These are phyloP conservation scores for Lophotriccus pileatus DNA, from an alignment of 2,797 vertebrate genomes.

Conservation along the genomic window DNA sequence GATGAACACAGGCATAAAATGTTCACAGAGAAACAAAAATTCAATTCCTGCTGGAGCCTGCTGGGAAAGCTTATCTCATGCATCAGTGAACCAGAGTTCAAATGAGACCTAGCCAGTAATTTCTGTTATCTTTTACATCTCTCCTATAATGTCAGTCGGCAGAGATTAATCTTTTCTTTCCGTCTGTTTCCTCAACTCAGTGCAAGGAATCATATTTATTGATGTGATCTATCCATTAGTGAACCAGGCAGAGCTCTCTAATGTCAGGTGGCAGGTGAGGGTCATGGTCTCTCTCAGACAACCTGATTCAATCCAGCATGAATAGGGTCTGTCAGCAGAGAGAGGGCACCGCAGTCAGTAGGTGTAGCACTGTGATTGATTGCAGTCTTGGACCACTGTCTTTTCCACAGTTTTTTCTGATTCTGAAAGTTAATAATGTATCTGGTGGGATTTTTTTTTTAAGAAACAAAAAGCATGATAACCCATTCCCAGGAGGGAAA, in stretches of 20 bases:
- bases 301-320: background rate
- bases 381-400: accelerated
- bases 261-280: conserved; percentile 19
- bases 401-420: background rate
- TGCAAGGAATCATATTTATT: conserved; percentile 36
- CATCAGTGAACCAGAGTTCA: conserved; percentile 36
- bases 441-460: background rate
- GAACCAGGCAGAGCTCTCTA: background rate
- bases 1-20: conserved; percentile 47
- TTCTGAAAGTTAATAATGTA: background rate
- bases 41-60: conserved; percentile 26
- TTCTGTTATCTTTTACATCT: conserved; percentile 58
- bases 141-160: background rate
- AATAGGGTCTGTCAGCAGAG: background rate
- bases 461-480: background rate
- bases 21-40: conserved; percentile 43
- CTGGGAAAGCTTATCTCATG: conserved; percentile 55
- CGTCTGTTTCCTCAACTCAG: conserved; percentile 25
- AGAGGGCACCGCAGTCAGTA: background rate
- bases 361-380: background rate
- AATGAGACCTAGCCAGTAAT: conserved; percentile 37
- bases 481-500: background rate
- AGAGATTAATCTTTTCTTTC: conserved; percentile 46
- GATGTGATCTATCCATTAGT: conserved; percentile 51
- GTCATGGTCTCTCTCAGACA: background rate